These are phyloP conservation scores for Branchinecta sandiegonensis DNA, from an alignment of 2,888 invertebrate species.

Conservation along the genomic window DNA sequence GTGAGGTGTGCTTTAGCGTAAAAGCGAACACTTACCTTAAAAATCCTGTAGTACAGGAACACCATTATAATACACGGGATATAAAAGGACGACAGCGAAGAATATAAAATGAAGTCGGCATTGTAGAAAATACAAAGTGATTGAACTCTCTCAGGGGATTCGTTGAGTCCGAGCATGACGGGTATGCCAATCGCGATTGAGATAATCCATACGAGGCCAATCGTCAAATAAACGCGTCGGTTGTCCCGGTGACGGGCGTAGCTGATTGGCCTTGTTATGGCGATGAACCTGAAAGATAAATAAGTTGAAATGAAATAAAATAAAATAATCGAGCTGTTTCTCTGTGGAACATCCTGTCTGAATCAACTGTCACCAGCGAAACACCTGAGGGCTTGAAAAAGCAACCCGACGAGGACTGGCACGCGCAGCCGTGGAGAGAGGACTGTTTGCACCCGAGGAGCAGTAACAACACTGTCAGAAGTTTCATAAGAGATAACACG, in stretches of 20 bases:
- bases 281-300: slow-evolving; percentile 68
- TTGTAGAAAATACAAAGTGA: slow-evolving; percentile 80
- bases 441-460: too few relatives aligned
- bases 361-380: too few relatives aligned
- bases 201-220: slow-evolving; percentile 88
- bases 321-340: not conserved
- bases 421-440: too few relatives aligned
- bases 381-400: too few relatives aligned
- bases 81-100: slow-evolving; percentile 94
- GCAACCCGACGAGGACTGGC: too few relatives aligned
- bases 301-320: not conserved
- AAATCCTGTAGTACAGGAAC: slow-evolving; percentile 91
- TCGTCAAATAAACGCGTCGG: slow-evolving; percentile 81
- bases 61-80: slow-evolving; percentile 98
- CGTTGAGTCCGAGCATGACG: slow-evolving; percentile 88
- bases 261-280: slow-evolving; percentile 96
- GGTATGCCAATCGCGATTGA: slow-evolving; percentile 90
- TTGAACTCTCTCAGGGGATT: slow-evolving; percentile 66
- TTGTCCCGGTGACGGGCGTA: slow-evolving; percentile 98
- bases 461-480: too few relatives aligned
- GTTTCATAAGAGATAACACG: too few relatives aligned
- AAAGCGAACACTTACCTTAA: slow-evolving; percentile 53
- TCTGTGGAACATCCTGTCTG: too few relatives aligned
- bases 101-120: slow-evolving; percentile 93
- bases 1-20: too few relatives aligned